These are phyloP conservation scores for Rhopalosiphum nymphaeae DNA, from an alignment of 2,888 invertebrate species.

Conservation along the genomic window DNA sequence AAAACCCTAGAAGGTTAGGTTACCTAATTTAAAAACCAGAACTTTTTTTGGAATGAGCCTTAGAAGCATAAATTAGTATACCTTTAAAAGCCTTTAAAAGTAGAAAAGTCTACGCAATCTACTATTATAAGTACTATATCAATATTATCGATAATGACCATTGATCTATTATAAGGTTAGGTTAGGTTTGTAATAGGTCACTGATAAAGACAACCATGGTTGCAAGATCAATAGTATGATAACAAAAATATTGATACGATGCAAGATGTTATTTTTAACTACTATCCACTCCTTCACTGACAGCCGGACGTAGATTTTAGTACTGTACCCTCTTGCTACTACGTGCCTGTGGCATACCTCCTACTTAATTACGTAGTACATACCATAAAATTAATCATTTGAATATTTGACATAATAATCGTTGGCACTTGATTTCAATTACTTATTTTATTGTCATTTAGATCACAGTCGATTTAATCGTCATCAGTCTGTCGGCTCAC, in stretches of 20 bases:
- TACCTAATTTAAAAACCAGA: no score
- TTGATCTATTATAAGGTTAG: no score
- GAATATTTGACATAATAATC: neutral
- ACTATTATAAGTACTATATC: no score
- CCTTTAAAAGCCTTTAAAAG: no score
- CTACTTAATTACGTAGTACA: neutral
- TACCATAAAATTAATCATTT: neutral
- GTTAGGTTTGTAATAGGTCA: no score
- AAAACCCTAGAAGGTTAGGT: no score
- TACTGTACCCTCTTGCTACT: neutral
- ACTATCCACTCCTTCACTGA: neutral
- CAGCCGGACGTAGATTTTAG: neutral
- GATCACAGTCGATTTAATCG: neutral
- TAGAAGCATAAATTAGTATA: no score
- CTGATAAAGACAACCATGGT: neutral
- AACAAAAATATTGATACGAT: neutral
- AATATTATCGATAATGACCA: neutral
- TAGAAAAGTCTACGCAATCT: no score
- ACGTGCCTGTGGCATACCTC: neutral
- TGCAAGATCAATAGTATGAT: neutral
- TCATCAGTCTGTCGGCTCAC: neutral
- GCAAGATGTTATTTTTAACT: conserved; percentile 8
- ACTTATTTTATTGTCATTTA: neutral
- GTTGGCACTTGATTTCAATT: neutral
- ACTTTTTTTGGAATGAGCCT: no score